Evolutionary conservation across 2,888 invertebrate genomes (phyloP), one percentile per base, ranked within the genome.

Genomic region (Chrysina gloriosa): DNA sequence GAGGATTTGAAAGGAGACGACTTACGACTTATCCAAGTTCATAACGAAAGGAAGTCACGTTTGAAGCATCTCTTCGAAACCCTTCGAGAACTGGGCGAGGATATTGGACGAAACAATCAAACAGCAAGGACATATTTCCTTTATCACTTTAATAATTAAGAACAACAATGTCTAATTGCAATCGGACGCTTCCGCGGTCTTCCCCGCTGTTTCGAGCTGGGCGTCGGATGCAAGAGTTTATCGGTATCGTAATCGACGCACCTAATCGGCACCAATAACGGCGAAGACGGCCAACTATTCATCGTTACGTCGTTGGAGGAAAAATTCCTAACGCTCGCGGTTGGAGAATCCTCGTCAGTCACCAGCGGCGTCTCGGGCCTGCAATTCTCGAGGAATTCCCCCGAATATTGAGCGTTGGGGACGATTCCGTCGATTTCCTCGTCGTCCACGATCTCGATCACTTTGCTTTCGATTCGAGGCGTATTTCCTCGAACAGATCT

Each of bases 221-320:
- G 50, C 6, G 50, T 50, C 2, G 50, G 50, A 25, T 50, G 25
- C 2, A 50, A 27, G 6, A 50, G 25, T 6, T 50, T 50, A 25
- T 50, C 50, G 25, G 27, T 27, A 23, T 50, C 50, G 14, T 50
- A 50, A 50, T 50, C 50, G 11, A 50, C 16, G 11, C 11, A 27
- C 19, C 14, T 25, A 5, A 50, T 1, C 0, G 50, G 50, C 2
- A 50, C 25, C 5, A 50, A 50, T 5, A 50, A 50, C 7, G 50
- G 50, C 3, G 50, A 50, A 2, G 25, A 25, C 2, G 50, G 50
- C 14, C n/a, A n/a, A n/a, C n/a, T n/a, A n/a, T n/a, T n/a, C n/a
- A n/a, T n/a, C n/a, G n/a, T n/a, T n/a, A n/a, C n/a, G n/a, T n/a
- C n/a, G n/a, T n/a, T n/a, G n/a, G n/a, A n/a, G n/a, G n/a, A n/a